A percentile compares a stretch with the other conserved stretches of the same genome.
Conservation (phyloP, 2,113 vertebrate species). For the Benitochromis conjunctus region DNA sequence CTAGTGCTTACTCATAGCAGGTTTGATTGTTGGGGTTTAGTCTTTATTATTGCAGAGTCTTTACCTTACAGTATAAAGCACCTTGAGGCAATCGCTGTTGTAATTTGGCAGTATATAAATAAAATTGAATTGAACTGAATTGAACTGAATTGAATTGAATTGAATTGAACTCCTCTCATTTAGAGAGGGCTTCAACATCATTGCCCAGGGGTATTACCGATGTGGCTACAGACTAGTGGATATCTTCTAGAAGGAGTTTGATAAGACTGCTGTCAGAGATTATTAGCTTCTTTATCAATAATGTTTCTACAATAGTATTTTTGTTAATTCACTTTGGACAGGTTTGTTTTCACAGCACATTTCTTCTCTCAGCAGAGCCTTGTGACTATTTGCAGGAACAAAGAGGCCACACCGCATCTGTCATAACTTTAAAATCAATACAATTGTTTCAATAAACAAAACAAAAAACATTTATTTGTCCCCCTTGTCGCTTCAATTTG, state of each 20-base stretch:
- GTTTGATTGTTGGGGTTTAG: background rate
- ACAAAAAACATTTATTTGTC: conserved; percentile 39
- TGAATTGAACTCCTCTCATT: background rate
- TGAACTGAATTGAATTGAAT: background rate
- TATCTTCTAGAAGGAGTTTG: background rate
- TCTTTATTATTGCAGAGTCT: background rate
- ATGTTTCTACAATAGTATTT: background rate
- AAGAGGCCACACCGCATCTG: background rate
- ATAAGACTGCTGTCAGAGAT: background rate
- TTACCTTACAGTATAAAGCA: background rate
- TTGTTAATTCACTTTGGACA: background rate
- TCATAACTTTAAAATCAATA: background rate
- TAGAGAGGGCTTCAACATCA: background rate
- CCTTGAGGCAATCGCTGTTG: background rate
- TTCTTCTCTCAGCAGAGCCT: background rate
- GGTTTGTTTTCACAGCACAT: background rate
- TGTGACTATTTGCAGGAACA: background rate
- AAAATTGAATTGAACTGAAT: background rate
- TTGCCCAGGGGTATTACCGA: background rate
- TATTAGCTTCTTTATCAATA: background rate
- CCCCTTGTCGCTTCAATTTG: conserved; percentile 41
- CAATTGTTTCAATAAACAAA: conserved; percentile 42
- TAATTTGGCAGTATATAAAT: background rate
- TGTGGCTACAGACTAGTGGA: background rate
- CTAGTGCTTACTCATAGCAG: background rate